Evolutionary conservation across 1,140 invertebrate species (phyloP), one percentile per base, ranked within the genome.

Genomic region (Araneus ventricosus): DNA sequence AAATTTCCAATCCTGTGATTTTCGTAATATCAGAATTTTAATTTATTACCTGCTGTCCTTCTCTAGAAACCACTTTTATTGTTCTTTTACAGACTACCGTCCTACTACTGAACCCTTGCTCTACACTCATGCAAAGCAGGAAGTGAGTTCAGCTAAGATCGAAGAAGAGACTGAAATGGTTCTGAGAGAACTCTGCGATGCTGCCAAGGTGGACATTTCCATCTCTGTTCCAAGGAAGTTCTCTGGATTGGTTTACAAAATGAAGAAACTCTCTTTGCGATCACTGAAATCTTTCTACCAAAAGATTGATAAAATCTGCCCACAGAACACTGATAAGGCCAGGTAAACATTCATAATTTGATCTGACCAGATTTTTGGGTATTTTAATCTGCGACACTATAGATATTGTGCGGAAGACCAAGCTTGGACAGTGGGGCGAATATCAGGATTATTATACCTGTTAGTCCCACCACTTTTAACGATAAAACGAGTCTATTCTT

Each of bases 341-440:
- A 97, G 93, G 97, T 97, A 95, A 97, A 98, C 41, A 52, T 10
- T 52, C 45, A 14, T 14, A 52, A n/a, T n/a, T n/a, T n/a, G n/a
- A n/a, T n/a, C n/a, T n/a, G n/a, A n/a, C n/a, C n/a, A n/a, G n/a
- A n/a, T n/a, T n/a, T n/a, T n/a, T n/a, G n/a, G n/a, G n/a, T 52
- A 52, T 1, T 4, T 52, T 17, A 52, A 52, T 52, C 45, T 52
- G 45, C 0, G 10, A 52, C 10, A 52, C 2, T 52, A 8, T 52
- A 52, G 17, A 52, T 17, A 14, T 14, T 52, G 1, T 52, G 14
- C 17, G 45, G 6, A 41, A 0, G 10, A 17, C 2, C 45, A 52
- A 52, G 14, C 10, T n/a, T n/a, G n/a, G n/a, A n/a, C n/a, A n/a
- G n/a, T n/a, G n/a, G n/a, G n/a, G n/a, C n/a, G n/a, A n/a, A n/a